Evolutionary conservation across 2,888 invertebrate genomes (phyloP), one percentile per base, ranked within the genome.

Genomic region (Drosophila atroscutellata): DNA sequence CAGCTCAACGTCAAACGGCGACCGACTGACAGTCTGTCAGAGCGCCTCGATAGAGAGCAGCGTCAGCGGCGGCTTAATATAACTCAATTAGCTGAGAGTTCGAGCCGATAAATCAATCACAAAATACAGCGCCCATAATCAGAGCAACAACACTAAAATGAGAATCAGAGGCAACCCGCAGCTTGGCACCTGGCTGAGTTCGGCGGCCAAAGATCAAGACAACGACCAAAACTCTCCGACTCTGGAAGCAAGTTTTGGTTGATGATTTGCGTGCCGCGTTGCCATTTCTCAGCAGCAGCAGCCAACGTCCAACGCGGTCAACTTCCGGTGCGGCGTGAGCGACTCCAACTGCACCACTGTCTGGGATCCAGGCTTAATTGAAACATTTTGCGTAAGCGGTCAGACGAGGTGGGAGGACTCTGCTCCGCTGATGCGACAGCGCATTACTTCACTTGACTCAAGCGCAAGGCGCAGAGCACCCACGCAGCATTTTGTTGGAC

Each of bases 311-410:
- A 75, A 66, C 52, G 78, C 72, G 24, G 36, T 51, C 71, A 64
- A 83, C 89, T 87, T 85, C 84, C 84, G 89, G 84, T 72, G 77
- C 67, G 30, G 20, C 56, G 30, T 20, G 11, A 28, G 49, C 20
- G 28, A 20, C 51, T 51, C 11, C 36, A 58, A 8, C 60, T 28
- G n/a, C 37, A 32, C 30, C 45, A 50, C 39, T 24, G 49, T 54
- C 57, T 75, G 52, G 58, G 36, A 54, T 55, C 47, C 63, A n/a
- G 60, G 52, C 90, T 86, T 86, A 86, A 86, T 86, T 86, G 90
- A 86, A 86, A 86, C 90, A 86, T 86, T 85, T 89, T 86, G 84
- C 84, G 84, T 89, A 89, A 87, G 85, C 90, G 85, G 67, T 80
- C 77, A 81, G 88, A 77, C 74, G 73, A 69, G 81, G 63, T 64